phyloP scores from a whole-genome alignment of 1,140 invertebrate genomes.

The Brachionus manjavacas region DNA sequence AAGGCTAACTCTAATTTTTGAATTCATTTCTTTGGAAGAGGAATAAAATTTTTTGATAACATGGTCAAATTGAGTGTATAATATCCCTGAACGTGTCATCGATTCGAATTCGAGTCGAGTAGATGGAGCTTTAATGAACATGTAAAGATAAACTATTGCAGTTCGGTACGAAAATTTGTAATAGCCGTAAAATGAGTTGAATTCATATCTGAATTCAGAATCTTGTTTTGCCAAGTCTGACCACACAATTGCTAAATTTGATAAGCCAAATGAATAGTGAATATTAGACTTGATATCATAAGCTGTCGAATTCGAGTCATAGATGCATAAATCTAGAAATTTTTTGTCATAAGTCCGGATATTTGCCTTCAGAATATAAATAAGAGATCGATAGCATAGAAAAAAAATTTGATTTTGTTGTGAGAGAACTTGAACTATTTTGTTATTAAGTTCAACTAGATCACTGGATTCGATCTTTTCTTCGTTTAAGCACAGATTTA shows the following conservation, averaged over 20 bases:
- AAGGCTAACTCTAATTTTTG: neutral
- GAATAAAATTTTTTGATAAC: neutral
- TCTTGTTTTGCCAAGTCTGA: neutral
- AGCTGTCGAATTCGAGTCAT: neutral
- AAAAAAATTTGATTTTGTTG: neutral
- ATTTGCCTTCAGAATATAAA: neutral
- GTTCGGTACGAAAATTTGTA: neutral
- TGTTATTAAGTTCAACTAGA: neutral
- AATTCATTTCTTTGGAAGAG: neutral
- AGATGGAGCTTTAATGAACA: neutral
- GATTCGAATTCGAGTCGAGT: constrained; percentile 9
- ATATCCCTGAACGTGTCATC: neutral
- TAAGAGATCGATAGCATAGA: neutral
- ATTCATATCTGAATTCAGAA: neutral
- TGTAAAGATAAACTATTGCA: neutral
- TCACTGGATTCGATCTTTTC: neutral
- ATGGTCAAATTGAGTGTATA: neutral
- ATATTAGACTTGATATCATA: neutral
- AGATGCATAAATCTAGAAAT: neutral
- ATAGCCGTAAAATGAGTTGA: neutral
- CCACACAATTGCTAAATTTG: neutral
- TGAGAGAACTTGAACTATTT: neutral
- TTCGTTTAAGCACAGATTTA: neutral
- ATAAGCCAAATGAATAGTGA: neutral
- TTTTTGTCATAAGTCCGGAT: neutral